Percentiles rank a stretch among this genome's conserved stretches.
These are phyloP conservation scores for Aspiorhynchus laticeps DNA, from an alignment of 2,113 vertebrate species.

Conservation along the genomic window DNA sequence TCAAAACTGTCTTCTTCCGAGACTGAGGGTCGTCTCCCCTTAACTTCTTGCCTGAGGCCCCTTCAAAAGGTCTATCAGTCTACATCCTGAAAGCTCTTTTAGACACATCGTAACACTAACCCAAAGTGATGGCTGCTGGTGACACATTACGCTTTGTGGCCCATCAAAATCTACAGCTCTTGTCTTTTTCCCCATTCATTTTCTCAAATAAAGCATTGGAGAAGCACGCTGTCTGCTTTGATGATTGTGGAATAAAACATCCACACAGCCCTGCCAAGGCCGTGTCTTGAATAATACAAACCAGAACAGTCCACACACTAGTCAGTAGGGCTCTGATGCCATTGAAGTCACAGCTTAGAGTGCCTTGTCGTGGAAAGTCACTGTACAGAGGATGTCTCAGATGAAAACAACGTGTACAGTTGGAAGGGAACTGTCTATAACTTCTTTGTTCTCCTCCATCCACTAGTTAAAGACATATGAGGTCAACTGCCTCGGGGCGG, in stretches of 20 bases:
- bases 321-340: neutral
- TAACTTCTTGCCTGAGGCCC: constrained; percentile 6
- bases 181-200: neutral
- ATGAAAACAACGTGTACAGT: constrained; percentile 7
- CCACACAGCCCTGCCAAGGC: neutral
- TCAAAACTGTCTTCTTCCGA: constrained; percentile 13
- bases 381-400: neutral
- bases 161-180: constrained; percentile 17
- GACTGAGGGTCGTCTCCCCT: neutral
- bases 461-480: constrained; percentile 30
- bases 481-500: neutral
- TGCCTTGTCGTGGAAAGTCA: neutral
- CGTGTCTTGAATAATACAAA: constrained; percentile 6
- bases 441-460: neutral
- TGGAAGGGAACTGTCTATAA: constrained; percentile 9
- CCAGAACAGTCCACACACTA: neutral
- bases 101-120: constrained; percentile 9
- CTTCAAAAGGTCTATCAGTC: constrained; percentile 29
- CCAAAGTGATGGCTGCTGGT: constrained; percentile 13
- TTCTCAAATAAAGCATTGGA: constrained; percentile 1
- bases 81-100: constrained; percentile 7
- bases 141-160: constrained; percentile 11
- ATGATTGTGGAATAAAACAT: constrained; percentile 37
- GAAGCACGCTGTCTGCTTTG: neutral
- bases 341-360: constrained; percentile 2